Evolutionary conservation across 2,797 vertebrate genomes (phyloP), one percentile per base, ranked within the genome.

Genomic region (Cryptoblepharus egeriae): DNA sequence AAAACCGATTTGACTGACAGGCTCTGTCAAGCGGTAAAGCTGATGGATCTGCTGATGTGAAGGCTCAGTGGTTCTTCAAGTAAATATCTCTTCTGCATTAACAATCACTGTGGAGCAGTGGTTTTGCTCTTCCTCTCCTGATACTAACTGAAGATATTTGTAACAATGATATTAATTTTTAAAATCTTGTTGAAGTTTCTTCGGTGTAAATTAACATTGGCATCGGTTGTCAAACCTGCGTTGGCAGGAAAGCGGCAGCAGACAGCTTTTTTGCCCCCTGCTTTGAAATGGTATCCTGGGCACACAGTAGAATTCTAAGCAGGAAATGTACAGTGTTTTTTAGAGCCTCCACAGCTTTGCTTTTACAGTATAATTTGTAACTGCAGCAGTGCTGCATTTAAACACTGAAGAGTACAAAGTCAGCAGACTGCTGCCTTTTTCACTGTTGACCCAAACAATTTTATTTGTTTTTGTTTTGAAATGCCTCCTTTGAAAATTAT

Each of bases 81-180:
- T 94, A 93, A 93, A 93, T 86, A 93, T 83, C 92, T 93, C 92
- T 93, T 93, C 90, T 95, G 91, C 95, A 90, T 93, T 94, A 93
- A 85, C 87, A 94, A 94, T 92, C 94, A 93, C 98, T 98, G 97
- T 98, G 98, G 97, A 99, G 95, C 97, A 90, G 97, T 97, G 91
- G 90, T 93, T 89, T 91, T 88, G 76, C 85, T 91, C 91, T 90
- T 81, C 87, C 94, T 93, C 93, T 92, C 83, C 67, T 92, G 58
- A n/a, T 94, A 86, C 81, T 93, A 77, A 88, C 82, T 85, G 90
- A 90, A 90, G 93, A 91, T 78, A 80, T 79, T 60, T 90, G 26
- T 90, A 73, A 57, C 63, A 91, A 93, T 93, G 89, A 71, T 91
- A 92, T 93, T 92, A 87, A 93, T 94, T 95, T 94, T 92, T 28